These are phyloP conservation scores for Himalopsyche phryganea DNA, from an alignment of 1,140 invertebrate genomes.

Conservation along the genomic window DNA sequence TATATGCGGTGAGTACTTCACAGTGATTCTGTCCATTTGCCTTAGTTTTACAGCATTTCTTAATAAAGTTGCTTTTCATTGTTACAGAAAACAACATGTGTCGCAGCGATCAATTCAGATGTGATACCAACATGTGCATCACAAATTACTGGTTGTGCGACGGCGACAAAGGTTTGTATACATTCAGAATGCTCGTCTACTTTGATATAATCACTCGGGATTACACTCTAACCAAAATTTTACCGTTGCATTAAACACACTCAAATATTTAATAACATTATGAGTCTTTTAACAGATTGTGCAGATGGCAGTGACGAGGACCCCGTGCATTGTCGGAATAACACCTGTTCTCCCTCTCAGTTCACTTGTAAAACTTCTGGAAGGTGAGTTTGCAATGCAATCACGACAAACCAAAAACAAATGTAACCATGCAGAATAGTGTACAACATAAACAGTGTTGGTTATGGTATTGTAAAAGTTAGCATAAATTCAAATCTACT, in stretches of 20 bases:
- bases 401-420: too few species aligned
- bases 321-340: conserved; percentile 51
- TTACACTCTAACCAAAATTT: too few species aligned
- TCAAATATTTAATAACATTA: too few species aligned
- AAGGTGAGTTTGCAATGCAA: conserved; percentile 21
- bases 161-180: conserved; percentile 56
- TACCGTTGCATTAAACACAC: neutral
- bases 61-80: conserved; percentile 1
- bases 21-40: too few species aligned
- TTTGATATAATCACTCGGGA: too few species aligned
- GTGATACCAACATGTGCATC: conserved; percentile 67
- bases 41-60: too few species aligned
- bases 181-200: too few species aligned
- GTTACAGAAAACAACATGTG: conserved; percentile 60
- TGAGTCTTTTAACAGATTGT: too few species aligned
- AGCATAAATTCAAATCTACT: neutral
- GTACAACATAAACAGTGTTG: neutral
- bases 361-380: conserved; percentile 27
- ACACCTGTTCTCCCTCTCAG: conserved; percentile 39
- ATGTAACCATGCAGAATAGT: too few species aligned
- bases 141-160: conserved; percentile 76
- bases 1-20: conserved; percentile 53
- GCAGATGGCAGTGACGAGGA: conserved; percentile 62
- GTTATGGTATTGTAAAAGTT: neutral
- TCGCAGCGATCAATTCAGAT: conserved; percentile 65